phyloP scores from a whole-genome alignment of 1,140 invertebrate species.

The Lordiphosa clarofinis region DNA sequence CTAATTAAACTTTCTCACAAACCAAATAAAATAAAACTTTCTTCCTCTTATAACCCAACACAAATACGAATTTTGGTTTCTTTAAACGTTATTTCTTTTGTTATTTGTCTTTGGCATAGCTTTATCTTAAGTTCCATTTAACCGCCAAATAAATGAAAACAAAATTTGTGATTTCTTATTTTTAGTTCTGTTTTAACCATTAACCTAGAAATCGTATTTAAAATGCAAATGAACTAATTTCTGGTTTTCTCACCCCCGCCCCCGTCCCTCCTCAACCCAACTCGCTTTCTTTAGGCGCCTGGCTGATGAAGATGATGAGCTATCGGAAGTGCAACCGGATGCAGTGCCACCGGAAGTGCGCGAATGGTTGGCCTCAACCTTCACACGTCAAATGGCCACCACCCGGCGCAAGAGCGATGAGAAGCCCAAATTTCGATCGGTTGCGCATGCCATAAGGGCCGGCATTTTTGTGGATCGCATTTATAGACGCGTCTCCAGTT shows the following conservation, averaged over 20 bases:
- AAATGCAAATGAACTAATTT: constrained; percentile 39
- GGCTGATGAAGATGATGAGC: constrained; percentile 94
- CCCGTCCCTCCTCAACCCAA: constrained; percentile 1
- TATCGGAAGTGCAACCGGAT: constrained; percentile 97
- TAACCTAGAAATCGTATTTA: constrained; percentile 16
- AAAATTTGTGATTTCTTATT: constrained; percentile 23
- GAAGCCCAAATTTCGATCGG: constrained; percentile 94
- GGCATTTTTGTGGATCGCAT: constrained; percentile 98
- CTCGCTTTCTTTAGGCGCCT: constrained; percentile 81
- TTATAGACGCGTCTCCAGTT: constrained; percentile 92
- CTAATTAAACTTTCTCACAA: constrained; percentile 29
- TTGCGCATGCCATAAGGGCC: constrained; percentile 98
- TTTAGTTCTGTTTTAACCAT: constrained; percentile 38
- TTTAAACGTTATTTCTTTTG: constrained; percentile 3
- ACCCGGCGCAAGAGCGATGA: constrained; percentile 87
- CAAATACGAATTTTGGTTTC: constrained; percentile 12
- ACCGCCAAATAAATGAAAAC: constrained; percentile 24
- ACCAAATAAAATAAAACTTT: constrained; percentile 15
- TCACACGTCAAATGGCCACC: constrained; percentile 92
- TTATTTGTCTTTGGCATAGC: constrained; percentile 28
- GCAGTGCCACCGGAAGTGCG: constrained; percentile 96
- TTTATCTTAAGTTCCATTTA: constrained; percentile 28
- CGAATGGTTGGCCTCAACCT: constrained; percentile 98
- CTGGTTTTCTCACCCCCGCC: constrained; percentile 20
- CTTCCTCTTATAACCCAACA: constrained; percentile 30